A percentile compares a stretch with the other conserved stretches of the same genome.
Conservation (phyloP, 2,113 vertebrate genomes). For the Baryphthengus martii region DNA sequence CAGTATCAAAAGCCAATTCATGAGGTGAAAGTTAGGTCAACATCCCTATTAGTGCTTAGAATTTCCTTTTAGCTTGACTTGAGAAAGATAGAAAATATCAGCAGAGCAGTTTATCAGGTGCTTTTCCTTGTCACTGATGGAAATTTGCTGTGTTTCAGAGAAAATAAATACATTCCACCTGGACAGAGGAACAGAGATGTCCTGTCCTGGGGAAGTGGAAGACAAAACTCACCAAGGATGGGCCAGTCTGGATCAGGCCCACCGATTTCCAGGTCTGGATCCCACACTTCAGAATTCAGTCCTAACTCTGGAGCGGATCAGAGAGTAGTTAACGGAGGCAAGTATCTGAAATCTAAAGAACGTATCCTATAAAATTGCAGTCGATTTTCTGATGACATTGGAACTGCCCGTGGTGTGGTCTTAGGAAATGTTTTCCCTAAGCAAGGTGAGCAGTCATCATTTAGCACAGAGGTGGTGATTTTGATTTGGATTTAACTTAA, state of each 20-base stretch:
- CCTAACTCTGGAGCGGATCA: slow-evolving; percentile 90
- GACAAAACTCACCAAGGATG: slow-evolving; percentile 91
- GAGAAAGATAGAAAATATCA: background rate
- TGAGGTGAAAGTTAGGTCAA: slow-evolving; percentile 23
- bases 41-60: background rate
- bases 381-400: background rate
- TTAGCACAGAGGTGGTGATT: background rate
- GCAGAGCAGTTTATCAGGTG: background rate
- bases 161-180: slow-evolving; percentile 97
- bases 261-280: slow-evolving; percentile 82
- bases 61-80: background rate
- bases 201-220: slow-evolving; percentile 90
- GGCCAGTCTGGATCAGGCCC: slow-evolving; percentile 85
- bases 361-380: background rate
- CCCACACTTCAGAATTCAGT: slow-evolving; percentile 90
- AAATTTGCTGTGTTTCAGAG: slow-evolving; percentile 76
- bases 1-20: slow-evolving; percentile 29
- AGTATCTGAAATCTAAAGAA: slow-evolving; percentile 54
- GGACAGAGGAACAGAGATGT: slow-evolving; percentile 93
- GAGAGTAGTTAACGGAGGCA: slow-evolving; percentile 98
- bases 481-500: background rate
- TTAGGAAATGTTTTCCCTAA: background rate
- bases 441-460: background rate
- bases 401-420: background rate
- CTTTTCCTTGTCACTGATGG: background rate